These are phyloP conservation scores for Sebastes hopkinsi DNA, from an alignment of 2,797 vertebrate genomes.

Conservation along the genomic window DNA sequence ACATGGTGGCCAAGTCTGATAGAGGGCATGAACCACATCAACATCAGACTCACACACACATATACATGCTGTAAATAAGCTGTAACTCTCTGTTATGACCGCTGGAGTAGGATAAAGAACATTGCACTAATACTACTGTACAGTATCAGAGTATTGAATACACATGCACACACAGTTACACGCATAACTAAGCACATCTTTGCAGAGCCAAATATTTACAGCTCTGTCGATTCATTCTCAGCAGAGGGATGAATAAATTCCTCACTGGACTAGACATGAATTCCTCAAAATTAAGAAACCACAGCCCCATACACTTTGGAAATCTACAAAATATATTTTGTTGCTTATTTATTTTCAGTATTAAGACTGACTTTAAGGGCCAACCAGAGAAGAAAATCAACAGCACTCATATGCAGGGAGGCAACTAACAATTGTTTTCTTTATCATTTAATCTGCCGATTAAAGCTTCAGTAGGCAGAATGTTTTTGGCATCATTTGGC, in stretches of 20 bases:
- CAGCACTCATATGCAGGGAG: background rate
- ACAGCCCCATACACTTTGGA: background rate
- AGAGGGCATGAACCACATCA: constrained; percentile 65
- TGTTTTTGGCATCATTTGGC: no score
- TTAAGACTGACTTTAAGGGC: background rate
- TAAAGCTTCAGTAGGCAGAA: no score
- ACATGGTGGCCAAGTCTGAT: constrained; percentile 71
- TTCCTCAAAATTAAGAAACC: background rate
- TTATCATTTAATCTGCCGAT: background rate
- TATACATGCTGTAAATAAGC: constrained; percentile 26
- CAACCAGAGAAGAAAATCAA: background rate
- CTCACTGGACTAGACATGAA: background rate
- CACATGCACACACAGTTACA: no score
- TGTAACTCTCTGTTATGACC: constrained; percentile 10
- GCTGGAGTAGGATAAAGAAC: background rate
- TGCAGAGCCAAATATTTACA: background rate
- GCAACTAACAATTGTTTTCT: background rate
- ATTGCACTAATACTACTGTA: background rate
- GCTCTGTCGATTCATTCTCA: background rate
- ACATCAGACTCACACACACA: constrained; percentile 5
- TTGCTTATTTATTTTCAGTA: background rate
- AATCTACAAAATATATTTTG: background rate
- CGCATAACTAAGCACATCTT: background rate
- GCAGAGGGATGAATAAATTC: background rate
- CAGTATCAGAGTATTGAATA: background rate